Base-by-base conservation (phyloP, 1,140 invertebrate genomes). In the Kradibia gibbosae region DNA sequence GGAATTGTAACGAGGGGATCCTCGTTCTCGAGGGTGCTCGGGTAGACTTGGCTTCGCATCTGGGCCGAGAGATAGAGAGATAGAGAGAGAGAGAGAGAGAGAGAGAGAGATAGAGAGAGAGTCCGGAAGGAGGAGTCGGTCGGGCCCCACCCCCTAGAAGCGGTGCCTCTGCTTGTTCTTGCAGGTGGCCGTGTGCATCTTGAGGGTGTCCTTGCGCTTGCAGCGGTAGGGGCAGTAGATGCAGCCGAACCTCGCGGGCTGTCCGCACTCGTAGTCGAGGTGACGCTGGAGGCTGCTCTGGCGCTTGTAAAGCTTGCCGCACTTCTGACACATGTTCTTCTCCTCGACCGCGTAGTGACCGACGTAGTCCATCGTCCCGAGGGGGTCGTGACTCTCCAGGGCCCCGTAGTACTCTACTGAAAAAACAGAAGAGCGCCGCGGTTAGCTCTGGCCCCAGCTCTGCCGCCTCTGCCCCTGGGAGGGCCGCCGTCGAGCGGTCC, bases 211-310 rank as follows among this genome's bases (percentile, higher is more conserved):
- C 74, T 91, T 92, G 39, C 91, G 89, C 77, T 92, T 91, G n/a
- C 91, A 88, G 80, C 89, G 88, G 82, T 93, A 92, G 15, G 88
- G 84, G 80, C 91, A 92, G 57, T 88, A 84, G 0, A 89, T 87
- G 75, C 92, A 92, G 20, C 84, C 77, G 81, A 92, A 92, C 84
- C 88, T 86, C 13, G 91, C 88, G 74, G 88, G 88, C 22, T 89
- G 85, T 36, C 91, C 92, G 83, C 92, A 93, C 83, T 92, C 92
- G 80, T 88, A 93, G 36, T 91, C 89, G 67, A 91, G 82, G 84
- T 93, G 92, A 34, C 88, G 87, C 28, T 86, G 86, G 45, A 83
- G 42, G 0, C 53, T 75, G 34, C 80, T 70, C 0, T 85, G 87
- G 13, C 88, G 87, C 65, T 91, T 91, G 84, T 92, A 92, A 15